Percentiles rank a stretch among this genome's conserved stretches.
Conservation (phyloP, 2,113 vertebrate genomes). For the Oncorhynchus keta region DNA sequence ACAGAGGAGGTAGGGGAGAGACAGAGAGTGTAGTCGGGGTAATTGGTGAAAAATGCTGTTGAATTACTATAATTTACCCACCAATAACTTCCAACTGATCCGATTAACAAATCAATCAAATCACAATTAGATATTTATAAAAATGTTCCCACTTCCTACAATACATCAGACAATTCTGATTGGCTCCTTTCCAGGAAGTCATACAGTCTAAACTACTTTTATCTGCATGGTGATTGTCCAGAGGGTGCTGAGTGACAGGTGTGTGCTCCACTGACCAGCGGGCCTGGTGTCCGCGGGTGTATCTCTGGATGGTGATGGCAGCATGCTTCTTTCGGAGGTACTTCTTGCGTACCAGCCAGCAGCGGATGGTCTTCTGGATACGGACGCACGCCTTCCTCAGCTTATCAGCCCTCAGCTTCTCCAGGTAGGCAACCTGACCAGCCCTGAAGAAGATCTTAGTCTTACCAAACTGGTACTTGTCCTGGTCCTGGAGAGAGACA, state of each 20-base stretch:
- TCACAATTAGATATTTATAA: too few relatives aligned
- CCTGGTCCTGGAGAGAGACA: constrained; percentile 81
- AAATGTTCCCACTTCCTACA: too few relatives aligned
- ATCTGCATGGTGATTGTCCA: neutral
- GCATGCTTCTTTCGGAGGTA: constrained; percentile 87
- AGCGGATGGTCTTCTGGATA: constrained; percentile 97
- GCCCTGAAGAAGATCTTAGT: constrained; percentile 99
- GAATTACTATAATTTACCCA: too few relatives aligned
- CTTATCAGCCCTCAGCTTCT: constrained; percentile 95
- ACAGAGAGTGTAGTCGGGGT: too few relatives aligned
- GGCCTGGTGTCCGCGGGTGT: constrained; percentile 91
- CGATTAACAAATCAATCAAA: too few relatives aligned
- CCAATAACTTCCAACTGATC: too few relatives aligned
- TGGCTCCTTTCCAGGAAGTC: neutral
- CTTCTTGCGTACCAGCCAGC: constrained; percentile 94
- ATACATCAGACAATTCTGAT: neutral
- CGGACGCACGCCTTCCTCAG: constrained; percentile 92
- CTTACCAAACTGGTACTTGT: constrained; percentile 99
- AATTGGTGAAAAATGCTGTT: too few relatives aligned
- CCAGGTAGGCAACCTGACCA: constrained; percentile 96
- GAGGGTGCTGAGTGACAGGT: neutral
- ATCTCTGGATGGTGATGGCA: constrained; percentile 89
- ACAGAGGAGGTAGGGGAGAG: neutral
- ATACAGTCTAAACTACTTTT: neutral
- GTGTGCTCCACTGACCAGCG: constrained; percentile 80